These are phyloP conservation scores for Tympanoctomys barrerae DNA, from an alignment of 2,797 vertebrate species.

Conservation along the genomic window DNA sequence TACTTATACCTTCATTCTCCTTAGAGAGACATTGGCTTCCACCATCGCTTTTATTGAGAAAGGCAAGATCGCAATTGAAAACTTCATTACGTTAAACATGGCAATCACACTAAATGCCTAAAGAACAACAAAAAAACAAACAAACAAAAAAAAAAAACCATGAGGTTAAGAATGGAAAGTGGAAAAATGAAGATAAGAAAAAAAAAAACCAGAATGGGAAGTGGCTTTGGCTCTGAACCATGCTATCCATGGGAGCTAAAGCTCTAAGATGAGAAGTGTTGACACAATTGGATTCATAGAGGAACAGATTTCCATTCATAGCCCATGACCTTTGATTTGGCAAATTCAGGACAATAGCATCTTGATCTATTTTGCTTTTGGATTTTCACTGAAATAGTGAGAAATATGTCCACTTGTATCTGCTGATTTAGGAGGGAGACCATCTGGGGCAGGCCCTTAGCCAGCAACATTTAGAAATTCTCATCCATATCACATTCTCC, in stretches of 20 bases:
- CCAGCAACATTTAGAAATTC: neutral
- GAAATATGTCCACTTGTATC: neutral
- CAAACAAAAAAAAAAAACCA: neutral
- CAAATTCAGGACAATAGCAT: neutral
- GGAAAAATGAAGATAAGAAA: too few relatives aligned
- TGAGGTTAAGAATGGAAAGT: neutral
- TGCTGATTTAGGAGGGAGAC: neutral
- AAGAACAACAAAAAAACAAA: constrained; percentile 38
- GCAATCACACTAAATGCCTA: constrained; percentile 92
- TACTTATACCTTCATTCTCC: constrained; percentile 89
- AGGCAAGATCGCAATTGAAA: constrained; percentile 89
- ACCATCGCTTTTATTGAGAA: constrained; percentile 88
- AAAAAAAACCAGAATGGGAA: neutral
- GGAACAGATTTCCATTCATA: neutral
- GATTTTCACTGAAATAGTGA: neutral
- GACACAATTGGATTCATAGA: neutral
- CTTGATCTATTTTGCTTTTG: neutral
- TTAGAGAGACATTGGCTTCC: constrained; percentile 89
- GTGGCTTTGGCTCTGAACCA: neutral
- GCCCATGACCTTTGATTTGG: constrained; percentile 36
- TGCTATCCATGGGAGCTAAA: neutral
- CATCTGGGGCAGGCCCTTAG: neutral
- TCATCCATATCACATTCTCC: neutral
- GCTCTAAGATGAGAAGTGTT: neutral
- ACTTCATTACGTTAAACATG: constrained; percentile 92